Percentiles rank a stretch among this genome's conserved stretches.
These are phyloP conservation scores for Drosophila robusta DNA, from an alignment of 2,888 invertebrate genomes.

Conservation along the genomic window DNA sequence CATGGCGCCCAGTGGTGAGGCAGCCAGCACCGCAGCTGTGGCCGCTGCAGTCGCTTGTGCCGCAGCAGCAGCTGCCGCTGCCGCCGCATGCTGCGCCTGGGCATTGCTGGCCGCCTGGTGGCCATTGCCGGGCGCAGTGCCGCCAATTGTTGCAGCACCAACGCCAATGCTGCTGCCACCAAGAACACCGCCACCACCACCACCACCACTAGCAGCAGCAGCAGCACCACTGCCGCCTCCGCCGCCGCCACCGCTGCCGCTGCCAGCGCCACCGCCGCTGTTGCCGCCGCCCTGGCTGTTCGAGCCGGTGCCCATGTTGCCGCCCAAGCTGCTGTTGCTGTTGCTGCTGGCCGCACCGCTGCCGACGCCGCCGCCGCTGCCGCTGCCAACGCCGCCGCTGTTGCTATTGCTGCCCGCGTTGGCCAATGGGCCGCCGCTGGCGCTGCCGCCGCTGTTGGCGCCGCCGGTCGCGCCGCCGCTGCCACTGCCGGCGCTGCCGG, in stretches of 20 bases:
- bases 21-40: constrained; percentile 53
- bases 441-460: constrained; percentile 48
- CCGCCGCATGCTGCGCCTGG: constrained; percentile 53
- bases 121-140: constrained; percentile 49
- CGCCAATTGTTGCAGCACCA: constrained; percentile 40
- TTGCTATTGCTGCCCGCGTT: constrained; percentile 59
- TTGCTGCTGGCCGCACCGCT: constrained; percentile 38
- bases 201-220: constrained; percentile 20
- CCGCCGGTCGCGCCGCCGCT: constrained; percentile 39
- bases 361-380: constrained; percentile 41
- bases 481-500: constrained; percentile 75
- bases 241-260: constrained; percentile 17
- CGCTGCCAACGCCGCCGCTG: constrained; percentile 40
- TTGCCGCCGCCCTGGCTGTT: constrained; percentile 40
- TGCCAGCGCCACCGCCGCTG: constrained; percentile 48
- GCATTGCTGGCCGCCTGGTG: constrained; percentile 45
- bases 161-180: constrained; percentile 46
- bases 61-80: constrained; percentile 48
- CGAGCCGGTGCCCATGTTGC: constrained; percentile 18
- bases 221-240: constrained; percentile 36
- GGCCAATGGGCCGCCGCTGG: constrained; percentile 32
- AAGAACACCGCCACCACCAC: constrained; percentile 40
- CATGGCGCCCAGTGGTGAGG: constrained; percentile 88
- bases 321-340: constrained; percentile 38
- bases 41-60: constrained; percentile 58